These are phyloP conservation scores for Sericinus montela DNA, from an alignment of 2,888 invertebrate species.

Conservation along the genomic window DNA sequence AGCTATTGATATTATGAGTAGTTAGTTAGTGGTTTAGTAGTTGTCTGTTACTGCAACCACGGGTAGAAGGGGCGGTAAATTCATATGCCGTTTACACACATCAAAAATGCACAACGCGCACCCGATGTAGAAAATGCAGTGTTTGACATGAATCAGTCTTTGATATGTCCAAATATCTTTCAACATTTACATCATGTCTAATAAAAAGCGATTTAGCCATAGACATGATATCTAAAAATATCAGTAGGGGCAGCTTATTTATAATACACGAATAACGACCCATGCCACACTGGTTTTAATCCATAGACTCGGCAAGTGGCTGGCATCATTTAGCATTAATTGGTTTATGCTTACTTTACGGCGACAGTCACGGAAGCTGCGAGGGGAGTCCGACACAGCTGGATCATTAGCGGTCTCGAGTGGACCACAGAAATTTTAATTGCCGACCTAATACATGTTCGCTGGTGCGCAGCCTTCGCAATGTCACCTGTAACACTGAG, in stretches of 20 bases:
- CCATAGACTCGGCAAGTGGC: conserved; percentile 34
- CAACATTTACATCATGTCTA: no score
- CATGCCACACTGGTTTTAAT: conserved; percentile 19
- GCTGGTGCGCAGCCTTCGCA: not conserved
- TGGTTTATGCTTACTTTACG: conserved; percentile 48
- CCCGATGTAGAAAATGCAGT: no score
- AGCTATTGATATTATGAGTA: no score
- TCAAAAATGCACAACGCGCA: no score
- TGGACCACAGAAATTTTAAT: conserved; percentile 58
- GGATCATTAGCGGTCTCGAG: conserved; percentile 58
- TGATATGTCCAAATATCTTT: no score
- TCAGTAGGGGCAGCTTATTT: no score
- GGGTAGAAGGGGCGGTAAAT: no score
- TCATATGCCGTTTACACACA: no score
- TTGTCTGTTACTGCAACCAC: no score
- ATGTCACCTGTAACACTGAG: not conserved
- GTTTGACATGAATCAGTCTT: no score
- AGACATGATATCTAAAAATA: conserved; percentile 30
- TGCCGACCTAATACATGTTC: conserved; percentile 37
- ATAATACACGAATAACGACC: conserved; percentile 30
- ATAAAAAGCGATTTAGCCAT: no score
- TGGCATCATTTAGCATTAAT: conserved; percentile 51
- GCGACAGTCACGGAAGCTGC: conserved; percentile 36
- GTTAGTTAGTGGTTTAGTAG: no score
- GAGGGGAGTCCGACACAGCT: conserved; percentile 37